Base-by-base conservation (phyloP, 2,797 vertebrate genomes). In the Falco concolor region DNA sequence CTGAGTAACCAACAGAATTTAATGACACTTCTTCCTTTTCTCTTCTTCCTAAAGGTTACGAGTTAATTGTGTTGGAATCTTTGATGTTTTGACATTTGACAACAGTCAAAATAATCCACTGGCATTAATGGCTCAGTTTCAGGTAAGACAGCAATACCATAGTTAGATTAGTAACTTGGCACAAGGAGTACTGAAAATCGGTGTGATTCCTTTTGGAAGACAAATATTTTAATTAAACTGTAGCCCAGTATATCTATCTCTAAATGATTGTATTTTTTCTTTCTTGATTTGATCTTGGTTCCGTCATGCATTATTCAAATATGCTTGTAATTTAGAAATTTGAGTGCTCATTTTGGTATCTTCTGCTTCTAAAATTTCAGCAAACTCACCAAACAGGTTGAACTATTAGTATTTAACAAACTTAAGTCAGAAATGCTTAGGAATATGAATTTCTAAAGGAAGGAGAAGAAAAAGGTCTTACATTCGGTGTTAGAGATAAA, bases 21-120 rank as follows among this genome's bases (percentile, higher is more conserved):
- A 88, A 47, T 42, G 80, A 74, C 22, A 49, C 19, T 94, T 70
- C 56, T 92, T 93, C 61, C 7, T 90, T 86, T 91, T 95, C 57
- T 84, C 24, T 92, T 87, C 70, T 97, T 97, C 40, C 74, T 96
- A 67, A 97, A 98, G 98, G 97, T 98, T 98, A 67, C 98, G 98
- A 96, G 98, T 98, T 94, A 99, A 99, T 98, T 99, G 99, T 96
- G 99, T 99, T 93, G 99, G 99, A 84, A 98, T 99, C 95, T 99
- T 99, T 98, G 99, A 99, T 59, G 99, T 99, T 98, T 98, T 99
- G 98, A 99, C 99, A 25, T 99, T 99, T 98, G 99, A 99, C 98
- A 99, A 98, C 98, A 99, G 99, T 98, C 99, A 99, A 98, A 99
- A 98, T 97, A 99, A 99, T 98, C 99, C 99, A 93, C 98, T 99